Percentiles rank a stretch among this genome's conserved stretches.
phyloP scores from a whole-genome alignment of 2,113 vertebrate genomes.

The Eleginops maclovinus region DNA sequence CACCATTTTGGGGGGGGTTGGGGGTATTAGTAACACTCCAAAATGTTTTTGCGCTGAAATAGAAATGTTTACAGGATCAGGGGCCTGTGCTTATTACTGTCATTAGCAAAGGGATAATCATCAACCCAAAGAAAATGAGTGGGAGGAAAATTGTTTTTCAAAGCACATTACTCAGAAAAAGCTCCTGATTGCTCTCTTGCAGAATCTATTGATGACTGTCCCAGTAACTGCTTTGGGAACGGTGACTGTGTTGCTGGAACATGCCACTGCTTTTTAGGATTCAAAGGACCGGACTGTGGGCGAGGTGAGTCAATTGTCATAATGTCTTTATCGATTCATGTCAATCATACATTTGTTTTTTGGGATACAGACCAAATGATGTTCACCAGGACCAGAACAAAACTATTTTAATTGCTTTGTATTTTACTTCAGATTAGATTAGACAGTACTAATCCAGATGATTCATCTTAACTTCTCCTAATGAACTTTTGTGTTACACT shows the following conservation, averaged over 20 bases:
- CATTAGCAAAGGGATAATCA: constrained; percentile 65
- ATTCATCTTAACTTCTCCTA: constrained; percentile 3
- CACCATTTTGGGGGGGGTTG: background rate
- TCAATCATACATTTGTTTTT: constrained; percentile 19
- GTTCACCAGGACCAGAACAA: constrained; percentile 10
- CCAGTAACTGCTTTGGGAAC: constrained; percentile 98
- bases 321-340: constrained; percentile 27
- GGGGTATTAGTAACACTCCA: constrained; percentile 38
- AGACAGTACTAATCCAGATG: background rate
- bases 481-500: constrained; percentile 16
- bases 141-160: constrained; percentile 60
- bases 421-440: constrained; percentile 38
- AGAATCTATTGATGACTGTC: constrained; percentile 98
- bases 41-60: constrained; percentile 47
- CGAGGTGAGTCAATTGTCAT: constrained; percentile 86
- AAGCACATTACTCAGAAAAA: constrained; percentile 65
- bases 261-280: constrained; percentile 97
- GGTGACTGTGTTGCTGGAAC: constrained; percentile 95
- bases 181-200: constrained; percentile 69
- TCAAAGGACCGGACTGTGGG: constrained; percentile 95
- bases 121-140: constrained; percentile 65
- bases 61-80: constrained; percentile 57
- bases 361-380: constrained; percentile 1
- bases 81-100: constrained; percentile 52
- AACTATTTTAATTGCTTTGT: constrained; percentile 34